These are phyloP conservation scores for Coremacera marginata DNA, from an alignment of 2,888 invertebrate genomes.

Conservation along the genomic window DNA sequence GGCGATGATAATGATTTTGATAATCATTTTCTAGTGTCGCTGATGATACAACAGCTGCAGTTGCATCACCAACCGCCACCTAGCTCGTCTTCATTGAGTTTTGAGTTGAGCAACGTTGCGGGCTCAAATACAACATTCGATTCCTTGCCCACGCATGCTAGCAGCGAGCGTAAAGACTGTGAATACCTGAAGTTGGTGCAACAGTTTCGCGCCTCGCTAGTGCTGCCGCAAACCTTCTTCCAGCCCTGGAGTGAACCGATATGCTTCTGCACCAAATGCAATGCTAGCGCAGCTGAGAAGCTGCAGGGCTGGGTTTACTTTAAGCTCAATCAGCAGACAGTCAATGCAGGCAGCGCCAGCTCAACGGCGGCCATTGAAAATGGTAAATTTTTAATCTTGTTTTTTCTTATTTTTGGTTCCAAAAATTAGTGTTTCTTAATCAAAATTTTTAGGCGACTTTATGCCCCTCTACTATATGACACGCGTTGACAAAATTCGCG, in stretches of 20 bases:
- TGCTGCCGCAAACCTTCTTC: conserved; percentile 68
- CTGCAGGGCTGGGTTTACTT: conserved; percentile 69
- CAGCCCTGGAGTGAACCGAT: conserved; percentile 61
- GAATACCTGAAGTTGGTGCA: conserved; percentile 67
- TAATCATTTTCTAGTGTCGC: conserved; percentile 46
- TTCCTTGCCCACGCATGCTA: conserved; percentile 60
- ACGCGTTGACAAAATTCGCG: conserved; percentile 68
- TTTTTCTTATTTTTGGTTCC: neutral
- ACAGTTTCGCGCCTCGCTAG: conserved; percentile 66
- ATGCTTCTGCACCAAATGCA: conserved; percentile 66
- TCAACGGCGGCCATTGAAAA: conserved; percentile 50
- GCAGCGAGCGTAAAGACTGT: conserved; percentile 66
- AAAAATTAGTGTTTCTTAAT: neutral
- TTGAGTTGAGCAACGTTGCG: conserved; percentile 55
- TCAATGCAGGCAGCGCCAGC: conserved; percentile 56
- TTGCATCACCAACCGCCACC: conserved; percentile 55
- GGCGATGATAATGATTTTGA: conserved; percentile 53
- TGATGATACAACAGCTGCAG: conserved; percentile 59
- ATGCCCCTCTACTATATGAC: conserved; percentile 67
- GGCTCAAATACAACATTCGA: conserved; percentile 49
- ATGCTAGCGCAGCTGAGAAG: conserved; percentile 60
- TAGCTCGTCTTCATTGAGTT: conserved; percentile 50
- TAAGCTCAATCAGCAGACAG: conserved; percentile 66
- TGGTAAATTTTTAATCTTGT: conserved; percentile 25
- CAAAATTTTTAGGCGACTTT: conserved; percentile 59